Evolutionary conservation across 2,113 vertebrate genomes (phyloP).

Genomic region (Anolis sagrei): DNA sequence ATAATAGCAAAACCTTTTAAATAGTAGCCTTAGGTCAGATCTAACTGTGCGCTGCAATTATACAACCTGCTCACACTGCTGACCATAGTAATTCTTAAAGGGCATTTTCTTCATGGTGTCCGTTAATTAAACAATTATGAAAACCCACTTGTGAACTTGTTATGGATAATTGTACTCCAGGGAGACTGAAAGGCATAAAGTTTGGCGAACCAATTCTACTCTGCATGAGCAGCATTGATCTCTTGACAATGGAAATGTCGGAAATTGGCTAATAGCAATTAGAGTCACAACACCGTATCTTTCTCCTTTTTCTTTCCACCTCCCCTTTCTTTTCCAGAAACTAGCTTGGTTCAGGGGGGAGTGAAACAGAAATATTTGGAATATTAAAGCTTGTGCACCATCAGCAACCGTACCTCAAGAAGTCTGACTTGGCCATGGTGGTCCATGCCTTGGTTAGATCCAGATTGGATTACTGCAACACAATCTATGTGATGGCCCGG

Average conservation of each 20-base stretch:
- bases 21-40: background rate
- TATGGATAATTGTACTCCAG: conserved; percentile 7
- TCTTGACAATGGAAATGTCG: background rate
- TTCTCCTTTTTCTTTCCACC: background rate
- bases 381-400: too few relatives aligned
- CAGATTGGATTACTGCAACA: too few relatives aligned
- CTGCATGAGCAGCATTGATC: background rate
- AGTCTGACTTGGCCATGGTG: too few relatives aligned
- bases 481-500: too few relatives aligned
- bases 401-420: too few relatives aligned
- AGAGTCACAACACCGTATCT: conserved; percentile 10
- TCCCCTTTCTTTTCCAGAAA: conserved; percentile 12
- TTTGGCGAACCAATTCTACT: background rate
- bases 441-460: too few relatives aligned
- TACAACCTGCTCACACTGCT: background rate
- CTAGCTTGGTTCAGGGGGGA: background rate
- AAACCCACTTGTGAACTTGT: conserved; percentile 8
- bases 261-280: background rate
- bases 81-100: background rate
- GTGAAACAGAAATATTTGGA: background rate
- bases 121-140: conserved; percentile 34
- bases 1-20: background rate
- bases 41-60: background rate
- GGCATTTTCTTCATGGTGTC: background rate
- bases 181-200: conserved; percentile 5